These are phyloP conservation scores for Aleiodes testaceus DNA, from an alignment of 2,888 invertebrate species.

Conservation along the genomic window DNA sequence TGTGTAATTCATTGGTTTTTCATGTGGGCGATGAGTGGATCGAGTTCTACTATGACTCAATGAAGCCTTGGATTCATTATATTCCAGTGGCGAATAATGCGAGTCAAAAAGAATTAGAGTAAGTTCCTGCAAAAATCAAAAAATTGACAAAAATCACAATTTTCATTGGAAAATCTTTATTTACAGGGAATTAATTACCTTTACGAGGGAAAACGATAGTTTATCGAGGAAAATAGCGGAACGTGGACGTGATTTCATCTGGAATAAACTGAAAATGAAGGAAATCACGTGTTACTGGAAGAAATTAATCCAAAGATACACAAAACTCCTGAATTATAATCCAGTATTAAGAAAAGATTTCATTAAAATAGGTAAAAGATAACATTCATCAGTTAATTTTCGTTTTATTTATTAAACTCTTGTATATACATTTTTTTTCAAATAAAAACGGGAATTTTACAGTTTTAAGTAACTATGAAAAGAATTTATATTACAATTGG, in stretches of 20 bases:
- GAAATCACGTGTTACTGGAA: constrained; percentile 93
- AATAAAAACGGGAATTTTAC: too few relatives aligned
- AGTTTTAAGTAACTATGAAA: too few relatives aligned
- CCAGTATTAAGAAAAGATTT: constrained; percentile 77
- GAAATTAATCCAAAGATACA: constrained; percentile 82
- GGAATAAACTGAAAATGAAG: constrained; percentile 86
- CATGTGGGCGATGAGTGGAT: constrained; percentile 96
- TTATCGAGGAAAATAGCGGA: constrained; percentile 85
- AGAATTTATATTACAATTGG: too few relatives aligned
- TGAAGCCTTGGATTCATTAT: constrained; percentile 97
- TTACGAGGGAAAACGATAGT: constrained; percentile 84
- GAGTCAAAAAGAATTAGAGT: constrained; percentile 81
- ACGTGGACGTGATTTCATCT: constrained; percentile 87
- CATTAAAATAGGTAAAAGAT: constrained; percentile 72
- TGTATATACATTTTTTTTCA: constrained; percentile 2
- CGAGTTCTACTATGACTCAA: constrained; percentile 93
- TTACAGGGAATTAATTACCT: constrained; percentile 80
- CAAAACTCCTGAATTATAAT: constrained; percentile 81
- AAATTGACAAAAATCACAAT: background rate
- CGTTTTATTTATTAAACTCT: constrained; percentile 7
- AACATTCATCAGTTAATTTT: background rate
- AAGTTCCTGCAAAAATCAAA: constrained; percentile 47
- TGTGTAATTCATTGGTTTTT: constrained; percentile 93
- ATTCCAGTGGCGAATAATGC: constrained; percentile 85
- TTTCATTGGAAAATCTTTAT: background rate